Evolutionary conservation across 2,113 vertebrate genomes (phyloP).

Genomic region (Micromys minutus): DNA sequence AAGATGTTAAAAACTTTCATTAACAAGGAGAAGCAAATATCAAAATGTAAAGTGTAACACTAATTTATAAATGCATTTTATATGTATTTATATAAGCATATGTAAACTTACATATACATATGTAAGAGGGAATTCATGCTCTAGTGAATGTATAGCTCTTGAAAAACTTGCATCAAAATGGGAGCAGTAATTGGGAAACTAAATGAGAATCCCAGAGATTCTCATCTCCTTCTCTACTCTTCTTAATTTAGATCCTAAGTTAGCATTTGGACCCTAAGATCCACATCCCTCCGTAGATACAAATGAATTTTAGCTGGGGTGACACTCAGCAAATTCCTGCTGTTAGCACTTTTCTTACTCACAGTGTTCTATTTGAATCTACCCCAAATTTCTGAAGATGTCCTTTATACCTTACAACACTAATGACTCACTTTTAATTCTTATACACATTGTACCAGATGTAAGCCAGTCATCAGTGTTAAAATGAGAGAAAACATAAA

Average conservation of each 20-base stretch:
- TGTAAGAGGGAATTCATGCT: constrained; percentile 1
- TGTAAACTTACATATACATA: constrained; percentile 61
- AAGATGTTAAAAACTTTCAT: background rate
- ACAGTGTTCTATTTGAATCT: background rate
- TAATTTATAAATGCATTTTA: background rate
- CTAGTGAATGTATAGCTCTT: background rate
- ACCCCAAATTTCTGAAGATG: background rate
- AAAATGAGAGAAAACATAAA: background rate
- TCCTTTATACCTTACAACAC: background rate
- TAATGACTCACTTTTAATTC: constrained; percentile 14
- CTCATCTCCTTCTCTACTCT: constrained; percentile 27
- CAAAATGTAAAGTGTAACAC: constrained; percentile 6
- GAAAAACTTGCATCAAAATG: background rate
- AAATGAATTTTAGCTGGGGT: background rate
- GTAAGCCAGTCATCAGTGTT: background rate
- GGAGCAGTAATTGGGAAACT: background rate
- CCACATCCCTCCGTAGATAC: background rate
- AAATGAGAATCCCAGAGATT: background rate
- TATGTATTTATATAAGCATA: constrained; percentile 46
- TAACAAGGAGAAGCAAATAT: constrained; percentile 8
- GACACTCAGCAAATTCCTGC: background rate
- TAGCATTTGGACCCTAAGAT: no score
- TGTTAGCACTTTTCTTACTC: background rate
- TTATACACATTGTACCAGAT: background rate
- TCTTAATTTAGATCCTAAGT: no score